These are phyloP conservation scores for Cinara cedri DNA, from an alignment of 2,888 invertebrate genomes.

Conservation along the genomic window DNA sequence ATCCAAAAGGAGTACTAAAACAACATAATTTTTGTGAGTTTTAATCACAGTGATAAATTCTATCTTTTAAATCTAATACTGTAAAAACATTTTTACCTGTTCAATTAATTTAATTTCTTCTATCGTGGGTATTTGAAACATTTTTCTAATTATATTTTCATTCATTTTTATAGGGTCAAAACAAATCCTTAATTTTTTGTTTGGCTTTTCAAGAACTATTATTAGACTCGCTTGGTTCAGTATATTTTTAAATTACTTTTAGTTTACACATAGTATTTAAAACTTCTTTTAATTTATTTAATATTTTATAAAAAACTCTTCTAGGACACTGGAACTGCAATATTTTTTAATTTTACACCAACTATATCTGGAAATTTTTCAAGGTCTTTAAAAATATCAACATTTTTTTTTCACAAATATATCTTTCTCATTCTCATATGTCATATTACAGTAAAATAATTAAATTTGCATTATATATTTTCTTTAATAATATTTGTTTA, in stretches of 20 bases:
- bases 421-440: too few species aligned
- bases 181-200: conserved; percentile 59
- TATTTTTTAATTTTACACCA: background rate
- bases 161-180: conserved; percentile 59
- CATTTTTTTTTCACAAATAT: background rate
- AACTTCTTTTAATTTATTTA: conserved; percentile 1
- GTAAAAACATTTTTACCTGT: conserved; percentile 56
- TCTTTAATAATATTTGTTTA: too few species aligned
- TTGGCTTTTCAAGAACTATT: conserved; percentile 58
- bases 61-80: conserved; percentile 57
- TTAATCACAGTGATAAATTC: conserved; percentile 58
- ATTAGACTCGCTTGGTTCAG: conserved; percentile 59
- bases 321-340: background rate
- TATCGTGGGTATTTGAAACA: conserved; percentile 58
- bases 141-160: conserved; percentile 57
- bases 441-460: too few species aligned
- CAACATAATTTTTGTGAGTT: conserved; percentile 58
- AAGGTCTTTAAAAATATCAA: conserved; percentile 1
- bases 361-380: background rate
- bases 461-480: too few species aligned
- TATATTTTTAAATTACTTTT: conserved; percentile 13
- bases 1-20: too few species aligned
- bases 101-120: conserved; percentile 58
- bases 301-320: conserved; percentile 26
- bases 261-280: background rate